Base-by-base conservation (phyloP, 2,113 vertebrate species). In the Pelodiscus sinensis region DNA sequence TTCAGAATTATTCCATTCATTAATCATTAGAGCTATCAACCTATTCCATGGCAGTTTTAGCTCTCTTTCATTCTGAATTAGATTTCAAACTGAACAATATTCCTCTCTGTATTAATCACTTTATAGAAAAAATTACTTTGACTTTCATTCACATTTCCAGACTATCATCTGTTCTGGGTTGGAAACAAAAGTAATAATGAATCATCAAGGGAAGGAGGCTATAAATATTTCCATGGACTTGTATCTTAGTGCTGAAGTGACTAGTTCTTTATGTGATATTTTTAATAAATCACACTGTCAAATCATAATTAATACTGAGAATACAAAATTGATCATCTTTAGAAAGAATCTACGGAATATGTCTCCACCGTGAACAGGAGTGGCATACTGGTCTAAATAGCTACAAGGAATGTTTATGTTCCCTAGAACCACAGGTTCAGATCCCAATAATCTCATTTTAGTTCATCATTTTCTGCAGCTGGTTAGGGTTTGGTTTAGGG, bases 151-250 rank as follows among this genome's bases (percentile, higher is more conserved):
- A 87, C 77, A 93, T 95, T 71, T 95, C 87, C 82, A 71, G 38
- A 51, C 29, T 78, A 78, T 79, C 11, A 21, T 77, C 77, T 73
- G 88, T 35, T 90, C 79, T 88, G 54, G 90, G 15, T 54, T 92
- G 94, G 94, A 94, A 93, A 91, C 31, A 85, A 4, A 88, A 85
- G 81, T 80, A 65, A 83, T 29, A 81, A 8, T 96, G 95, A 96
- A 88, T 94, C 96, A 95, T 50, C 16, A 15, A 78, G 50, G 13
- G 84, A 79, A 4, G 92, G 60, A 27, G 88, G 88, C 81, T 87
- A 65, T 90, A 82, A 88, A 73, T 84, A 35, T 3, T n/a, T 85
- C 82, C 24, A 44, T 25, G 51, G n/a, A 75, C 79, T 90, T 83
- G 44, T 19, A 75, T 79, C 81, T 73, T 92, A 29, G 55, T 82